phyloP scores from a whole-genome alignment of 2,113 vertebrate genomes.

The Cyprinodon variegatus region DNA sequence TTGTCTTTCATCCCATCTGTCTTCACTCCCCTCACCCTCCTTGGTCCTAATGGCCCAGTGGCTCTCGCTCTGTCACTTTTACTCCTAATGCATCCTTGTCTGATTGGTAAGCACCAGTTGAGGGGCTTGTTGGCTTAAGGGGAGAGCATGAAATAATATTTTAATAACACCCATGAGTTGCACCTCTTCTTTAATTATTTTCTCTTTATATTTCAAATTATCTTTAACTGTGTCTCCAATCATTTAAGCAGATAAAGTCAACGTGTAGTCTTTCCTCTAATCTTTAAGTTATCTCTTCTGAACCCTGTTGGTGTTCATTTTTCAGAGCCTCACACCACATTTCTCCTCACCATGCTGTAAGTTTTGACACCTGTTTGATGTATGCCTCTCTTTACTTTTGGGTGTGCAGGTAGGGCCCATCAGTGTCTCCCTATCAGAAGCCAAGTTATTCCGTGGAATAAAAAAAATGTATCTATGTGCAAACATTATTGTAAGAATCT shows the following conservation, averaged over 20 bases:
- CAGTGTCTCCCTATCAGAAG: slow-evolving; percentile 49
- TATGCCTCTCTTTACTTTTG: slow-evolving; percentile 52
- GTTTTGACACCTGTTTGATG: slow-evolving; percentile 74
- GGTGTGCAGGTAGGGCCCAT: slow-evolving; percentile 40
- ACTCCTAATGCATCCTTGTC: slow-evolving; percentile 49
- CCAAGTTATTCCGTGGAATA: slow-evolving; percentile 1
- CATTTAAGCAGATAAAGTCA: slow-evolving; percentile 1
- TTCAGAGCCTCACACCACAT: slow-evolving; percentile 40
- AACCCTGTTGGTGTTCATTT: slow-evolving; percentile 37
- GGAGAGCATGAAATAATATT: slow-evolving; percentile 32
- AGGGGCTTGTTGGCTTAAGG: slow-evolving; percentile 21
- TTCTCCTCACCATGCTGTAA: slow-evolving; percentile 58
- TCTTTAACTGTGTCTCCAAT: background rate
- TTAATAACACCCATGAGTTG: slow-evolving; percentile 31
- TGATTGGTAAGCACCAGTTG: slow-evolving; percentile 35
- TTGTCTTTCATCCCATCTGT: slow-evolving; percentile 76
- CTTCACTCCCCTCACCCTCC: slow-evolving; percentile 58
- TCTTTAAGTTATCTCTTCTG: slow-evolving; percentile 35
- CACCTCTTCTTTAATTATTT: slow-evolving; percentile 35
- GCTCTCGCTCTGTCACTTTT: slow-evolving; percentile 52
- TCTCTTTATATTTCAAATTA: background rate
- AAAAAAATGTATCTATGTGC: slow-evolving; percentile 4
- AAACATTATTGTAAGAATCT: background rate
- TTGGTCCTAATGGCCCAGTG: slow-evolving; percentile 62
- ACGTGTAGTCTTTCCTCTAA: slow-evolving; percentile 30